phyloP scores from a whole-genome alignment of 2,888 invertebrate genomes.

The Cephus pulcher region DNA sequence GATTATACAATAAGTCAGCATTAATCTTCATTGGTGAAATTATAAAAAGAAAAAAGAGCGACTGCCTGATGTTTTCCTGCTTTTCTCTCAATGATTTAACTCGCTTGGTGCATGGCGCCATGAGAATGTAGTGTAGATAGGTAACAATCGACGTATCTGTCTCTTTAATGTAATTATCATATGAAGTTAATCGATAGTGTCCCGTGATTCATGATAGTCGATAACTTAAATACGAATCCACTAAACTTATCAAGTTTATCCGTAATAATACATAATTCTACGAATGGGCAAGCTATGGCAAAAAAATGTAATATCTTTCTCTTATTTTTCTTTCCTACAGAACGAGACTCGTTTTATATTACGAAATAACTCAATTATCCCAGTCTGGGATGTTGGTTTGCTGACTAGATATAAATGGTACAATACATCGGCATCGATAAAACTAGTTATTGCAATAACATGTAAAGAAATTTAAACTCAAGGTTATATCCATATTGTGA shows the following conservation, averaged over 20 bases:
- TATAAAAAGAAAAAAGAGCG: background rate
- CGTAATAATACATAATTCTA: background rate
- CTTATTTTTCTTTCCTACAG: background rate
- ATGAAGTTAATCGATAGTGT: background rate
- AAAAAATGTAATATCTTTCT: background rate
- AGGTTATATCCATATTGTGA: background rate
- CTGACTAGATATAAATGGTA: background rate
- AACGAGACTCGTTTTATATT: background rate
- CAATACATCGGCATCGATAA: background rate
- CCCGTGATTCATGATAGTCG: background rate
- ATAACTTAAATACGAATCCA: background rate
- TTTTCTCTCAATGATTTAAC: background rate
- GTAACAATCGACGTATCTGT: background rate
- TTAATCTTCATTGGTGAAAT: background rate
- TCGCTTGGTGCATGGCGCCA: background rate
- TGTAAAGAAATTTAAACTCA: background rate
- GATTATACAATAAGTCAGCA: background rate
- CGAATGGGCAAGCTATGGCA: background rate
- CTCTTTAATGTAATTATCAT: background rate
- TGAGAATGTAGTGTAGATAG: background rate
- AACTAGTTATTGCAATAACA: background rate
- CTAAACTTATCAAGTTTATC: background rate
- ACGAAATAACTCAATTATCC: background rate
- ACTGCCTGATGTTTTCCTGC: background rate
- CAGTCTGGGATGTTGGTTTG: background rate